Evolutionary conservation across 2,113 vertebrate genomes (phyloP).

Genomic region (Catharus bicknelli): DNA sequence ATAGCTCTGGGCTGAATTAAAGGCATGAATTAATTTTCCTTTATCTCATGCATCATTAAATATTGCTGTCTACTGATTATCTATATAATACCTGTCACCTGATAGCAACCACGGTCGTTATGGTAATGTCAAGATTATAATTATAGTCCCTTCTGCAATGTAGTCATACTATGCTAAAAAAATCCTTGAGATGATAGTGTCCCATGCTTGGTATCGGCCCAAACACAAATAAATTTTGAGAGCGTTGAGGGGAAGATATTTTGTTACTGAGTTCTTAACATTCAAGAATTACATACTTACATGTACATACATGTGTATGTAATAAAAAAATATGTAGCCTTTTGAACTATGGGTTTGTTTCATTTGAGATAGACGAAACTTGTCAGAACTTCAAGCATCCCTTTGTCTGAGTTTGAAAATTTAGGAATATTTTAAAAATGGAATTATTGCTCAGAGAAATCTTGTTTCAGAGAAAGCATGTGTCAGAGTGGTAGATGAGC

Average conservation of each 20-base stretch:
- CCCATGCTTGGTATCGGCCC: neutral
- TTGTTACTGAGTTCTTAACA: neutral
- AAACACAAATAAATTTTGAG: neutral
- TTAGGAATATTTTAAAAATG: neutral
- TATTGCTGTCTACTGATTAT: constrained; percentile 51
- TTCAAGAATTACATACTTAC: neutral
- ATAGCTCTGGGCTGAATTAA: constrained; percentile 24
- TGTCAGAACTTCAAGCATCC: neutral
- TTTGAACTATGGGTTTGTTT: neutral
- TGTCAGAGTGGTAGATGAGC: neutral
- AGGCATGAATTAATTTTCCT: constrained; percentile 40
- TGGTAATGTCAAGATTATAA: constrained; percentile 56
- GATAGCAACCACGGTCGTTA: constrained; percentile 53
- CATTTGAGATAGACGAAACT: neutral
- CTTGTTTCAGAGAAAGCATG: neutral
- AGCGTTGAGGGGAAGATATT: neutral
- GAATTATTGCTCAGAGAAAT: neutral
- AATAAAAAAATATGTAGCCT: neutral
- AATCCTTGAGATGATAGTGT: neutral
- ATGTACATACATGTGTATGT: neutral
- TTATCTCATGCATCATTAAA: constrained; percentile 50
- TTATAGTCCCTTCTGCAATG: constrained; percentile 43
- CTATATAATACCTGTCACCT: constrained; percentile 59
- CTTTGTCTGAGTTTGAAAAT: neutral
- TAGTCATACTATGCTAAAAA: constrained; percentile 31